Evolutionary conservation across 1,140 invertebrate genomes (phyloP).

Genomic region (Camponotus floridanus): DNA sequence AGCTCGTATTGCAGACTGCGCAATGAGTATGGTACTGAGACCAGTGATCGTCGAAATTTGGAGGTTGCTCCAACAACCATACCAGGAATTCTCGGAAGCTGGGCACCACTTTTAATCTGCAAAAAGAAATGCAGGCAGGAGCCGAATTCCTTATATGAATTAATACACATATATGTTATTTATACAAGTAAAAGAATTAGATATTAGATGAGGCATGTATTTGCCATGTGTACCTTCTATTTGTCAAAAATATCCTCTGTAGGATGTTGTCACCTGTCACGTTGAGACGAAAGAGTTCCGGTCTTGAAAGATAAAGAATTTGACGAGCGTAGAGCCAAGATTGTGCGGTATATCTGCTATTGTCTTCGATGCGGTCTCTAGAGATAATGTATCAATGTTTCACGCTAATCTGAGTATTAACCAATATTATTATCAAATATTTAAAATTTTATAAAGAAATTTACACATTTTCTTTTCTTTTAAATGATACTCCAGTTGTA

Average conservation of each 20-base stretch:
- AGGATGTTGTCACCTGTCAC: slow-evolving; percentile 71
- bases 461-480: neutral
- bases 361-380: slow-evolving; percentile 86
- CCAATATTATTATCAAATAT: neutral
- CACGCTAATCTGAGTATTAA: neutral
- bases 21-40: slow-evolving; percentile 82
- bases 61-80: slow-evolving; percentile 80
- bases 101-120: slow-evolving; percentile 83
- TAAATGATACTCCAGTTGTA: neutral
- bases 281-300: slow-evolving; percentile 80
- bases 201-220: neutral
- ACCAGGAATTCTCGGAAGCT: slow-evolving; percentile 83
- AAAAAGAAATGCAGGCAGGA: neutral
- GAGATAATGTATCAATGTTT: neutral
- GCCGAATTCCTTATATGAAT: slow-evolving; percentile 6
- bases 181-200: neutral
- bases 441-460: slow-evolving; percentile 6
- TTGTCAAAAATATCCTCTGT: slow-evolving; percentile 79
- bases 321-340: slow-evolving; percentile 82
- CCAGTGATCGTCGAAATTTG: slow-evolving; percentile 82
- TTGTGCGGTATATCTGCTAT: slow-evolving; percentile 82
- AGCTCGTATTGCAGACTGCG: slow-evolving; percentile 79
- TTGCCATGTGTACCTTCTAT: slow-evolving; percentile 77
- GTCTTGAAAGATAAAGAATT: slow-evolving; percentile 83
- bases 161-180: neutral